Conservation (phyloP, 2,113 vertebrate genomes). For the Xiphophorus maculatus region DNA sequence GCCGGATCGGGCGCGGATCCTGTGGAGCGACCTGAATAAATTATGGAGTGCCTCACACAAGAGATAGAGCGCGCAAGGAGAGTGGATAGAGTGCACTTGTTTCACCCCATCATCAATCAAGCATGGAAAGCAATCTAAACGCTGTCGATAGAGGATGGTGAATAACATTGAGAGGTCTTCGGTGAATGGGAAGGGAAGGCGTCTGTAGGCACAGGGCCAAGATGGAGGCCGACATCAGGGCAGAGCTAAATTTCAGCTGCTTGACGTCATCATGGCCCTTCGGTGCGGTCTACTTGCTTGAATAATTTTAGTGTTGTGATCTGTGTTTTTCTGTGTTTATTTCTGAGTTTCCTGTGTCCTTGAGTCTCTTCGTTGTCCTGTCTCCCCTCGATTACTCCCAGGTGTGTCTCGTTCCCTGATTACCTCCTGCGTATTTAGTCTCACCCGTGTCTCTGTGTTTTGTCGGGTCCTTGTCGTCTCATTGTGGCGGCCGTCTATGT, state of each 20-base stretch:
- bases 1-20: conserved; percentile 45
- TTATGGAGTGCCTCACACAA: conserved; percentile 46
- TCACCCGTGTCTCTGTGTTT: no score
- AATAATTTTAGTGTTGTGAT: conserved; percentile 1
- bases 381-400: no score
- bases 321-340: no score
- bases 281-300: conserved; percentile 2
- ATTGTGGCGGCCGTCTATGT: no score
- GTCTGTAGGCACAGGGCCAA: conserved; percentile 32
- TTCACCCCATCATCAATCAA: conserved; percentile 77
- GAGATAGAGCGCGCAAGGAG: conserved; percentile 45
- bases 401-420: no score
- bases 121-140: conserved; percentile 72
- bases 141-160: conserved; percentile 66
- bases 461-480: no score
- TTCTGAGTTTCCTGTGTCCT: no score
- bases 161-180: conserved; percentile 62
- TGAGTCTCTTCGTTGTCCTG: no score
- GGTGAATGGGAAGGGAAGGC: conserved; percentile 29
- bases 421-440: no score
- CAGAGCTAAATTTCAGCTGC: conserved; percentile 26
- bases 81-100: conserved; percentile 46
- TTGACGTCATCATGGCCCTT: conserved; percentile 26
- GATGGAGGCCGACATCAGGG: conserved; percentile 35
- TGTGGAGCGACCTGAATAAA: conserved; percentile 60